Base-by-base conservation (phyloP, 2,888 invertebrate species). In the Panorpa germanica region DNA sequence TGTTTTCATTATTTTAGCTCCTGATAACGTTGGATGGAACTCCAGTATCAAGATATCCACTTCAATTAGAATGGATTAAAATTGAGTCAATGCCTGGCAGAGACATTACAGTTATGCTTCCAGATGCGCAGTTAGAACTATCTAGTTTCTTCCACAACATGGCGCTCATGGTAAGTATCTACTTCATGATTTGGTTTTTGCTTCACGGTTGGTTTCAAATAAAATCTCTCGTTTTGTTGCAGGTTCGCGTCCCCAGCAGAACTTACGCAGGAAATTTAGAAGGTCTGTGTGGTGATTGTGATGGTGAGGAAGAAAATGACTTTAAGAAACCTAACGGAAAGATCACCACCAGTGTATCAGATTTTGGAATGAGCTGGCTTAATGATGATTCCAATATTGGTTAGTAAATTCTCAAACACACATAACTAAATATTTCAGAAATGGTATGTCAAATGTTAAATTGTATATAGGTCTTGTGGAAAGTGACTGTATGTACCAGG, bases 261-360 rank as follows among this genome's bases (percentile, higher is more conserved):
- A 55, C 70, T 32, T 83, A 77, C 50, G 64, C 61, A 21, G 69
- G 70, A 35, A 66, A 63, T 37, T 66, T 78, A 31, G 77, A 82
- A 48, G 85, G 85, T 2, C 57, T 86, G 2, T 86, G 85, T 48
- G 85, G 85, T 29, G 66, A 73, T 38, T 77, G 76, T 46, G 67
- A 71, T 28, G 65, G 65, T 1, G 57, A 67, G 41, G 52, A 57
- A 4, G 55, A 59, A 1, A 58, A 65, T 25, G 68, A 69, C 44
- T 52, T 73, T n/a, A 44, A 56, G 35, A 58, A 57, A 27, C 58
- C 59, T 35, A 50, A 59, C 21, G 65, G 67, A 1, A 52, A 55
- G 4, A 37, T 56, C 34, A 57, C 73, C 28, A 58, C 66, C 12
- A 53, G 70, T 43, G 50, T 47, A 1, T 44, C 57, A 13, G 57